Conservation (phyloP, 2,113 vertebrate genomes). For the Anguilla rostrata region DNA sequence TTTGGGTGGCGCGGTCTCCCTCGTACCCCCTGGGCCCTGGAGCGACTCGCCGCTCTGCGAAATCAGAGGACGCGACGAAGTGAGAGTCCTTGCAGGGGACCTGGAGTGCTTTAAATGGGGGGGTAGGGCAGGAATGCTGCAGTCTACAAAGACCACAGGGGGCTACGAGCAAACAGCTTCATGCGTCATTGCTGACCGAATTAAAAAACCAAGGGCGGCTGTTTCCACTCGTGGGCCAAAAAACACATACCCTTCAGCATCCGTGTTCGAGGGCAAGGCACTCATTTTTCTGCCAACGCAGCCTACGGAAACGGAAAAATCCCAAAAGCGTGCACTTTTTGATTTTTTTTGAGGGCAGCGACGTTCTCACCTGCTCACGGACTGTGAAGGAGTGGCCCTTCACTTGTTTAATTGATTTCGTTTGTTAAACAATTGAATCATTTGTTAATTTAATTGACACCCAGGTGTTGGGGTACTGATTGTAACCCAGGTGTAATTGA, state of each 20-base stretch:
- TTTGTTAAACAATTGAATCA: too few species aligned
- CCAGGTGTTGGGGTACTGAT: too few species aligned
- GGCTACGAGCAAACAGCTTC: background rate
- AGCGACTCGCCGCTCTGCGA: background rate
- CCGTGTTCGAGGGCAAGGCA: background rate
- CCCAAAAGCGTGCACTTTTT: too few species aligned
- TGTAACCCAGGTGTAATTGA: too few species aligned
- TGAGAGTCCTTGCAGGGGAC: too few species aligned
- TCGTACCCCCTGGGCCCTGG: background rate
- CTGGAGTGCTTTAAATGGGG: too few species aligned
- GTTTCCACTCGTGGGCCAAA: background rate
- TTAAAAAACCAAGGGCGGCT: background rate
- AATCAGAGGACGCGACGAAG: background rate
- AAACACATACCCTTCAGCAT: background rate
- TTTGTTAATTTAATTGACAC: too few species aligned
- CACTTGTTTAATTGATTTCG: too few species aligned
- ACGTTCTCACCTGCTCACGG: background rate
- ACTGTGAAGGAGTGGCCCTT: too few species aligned
- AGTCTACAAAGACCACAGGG: background rate
- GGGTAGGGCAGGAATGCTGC: background rate
- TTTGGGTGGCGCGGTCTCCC: background rate
- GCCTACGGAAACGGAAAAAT: background rate
- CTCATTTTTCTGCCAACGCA: background rate
- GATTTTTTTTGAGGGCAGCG: too few species aligned
- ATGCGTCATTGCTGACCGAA: background rate